Base-by-base conservation (phyloP, 2,888 invertebrate genomes). In the Drosophila paranaensis region DNA sequence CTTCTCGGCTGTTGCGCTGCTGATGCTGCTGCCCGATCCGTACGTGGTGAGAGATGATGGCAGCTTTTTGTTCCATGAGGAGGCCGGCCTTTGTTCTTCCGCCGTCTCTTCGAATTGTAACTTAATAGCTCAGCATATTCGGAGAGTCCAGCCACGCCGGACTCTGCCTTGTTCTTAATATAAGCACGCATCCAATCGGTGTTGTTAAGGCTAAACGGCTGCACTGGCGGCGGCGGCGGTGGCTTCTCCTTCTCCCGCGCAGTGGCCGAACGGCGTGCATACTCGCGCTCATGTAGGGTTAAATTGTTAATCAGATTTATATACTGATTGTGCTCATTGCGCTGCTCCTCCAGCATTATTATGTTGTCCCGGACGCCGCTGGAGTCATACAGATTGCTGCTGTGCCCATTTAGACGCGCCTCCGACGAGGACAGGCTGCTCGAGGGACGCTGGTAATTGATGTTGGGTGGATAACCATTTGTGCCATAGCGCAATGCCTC, bases 401-500 rank as follows among this genome's bases (percentile, higher is more conserved):
- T 46, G 50, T 60, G 50, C 2, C 61, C 66, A 57, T 68, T 77
- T 9, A 79, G 46, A 3, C 74, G 72, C 6, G 30, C 58, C 35
- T 76, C 80, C 1, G 77, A 60, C 5, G 77, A 78, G 2, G 72
- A 63, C 0, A 57, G 42, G 16, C 75, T 80, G 13, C 63, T 72
- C 13, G 78, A 66, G 14, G 74, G 62, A 37, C 67, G 77, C 40
- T 54, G 16, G 67, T 60, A 71, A 10, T 63, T 63, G 0, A 57
- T 42, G 25, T 73, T 72, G 2, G 10, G n/a, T 0, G 16, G n/a
- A 58, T 55, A 74, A 3, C 81, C 76, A 30, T 84, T 89, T 51
- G 62, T 68, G n/a, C 81, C 76, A 16, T 53, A 69, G 6, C 89
- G 89, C 43, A 84, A 64, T 1, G 87, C 83, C 20, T 84, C 83